Evolutionary conservation across 1,140 invertebrate species (phyloP).

Genomic region (Drosophila seguyi): DNA sequence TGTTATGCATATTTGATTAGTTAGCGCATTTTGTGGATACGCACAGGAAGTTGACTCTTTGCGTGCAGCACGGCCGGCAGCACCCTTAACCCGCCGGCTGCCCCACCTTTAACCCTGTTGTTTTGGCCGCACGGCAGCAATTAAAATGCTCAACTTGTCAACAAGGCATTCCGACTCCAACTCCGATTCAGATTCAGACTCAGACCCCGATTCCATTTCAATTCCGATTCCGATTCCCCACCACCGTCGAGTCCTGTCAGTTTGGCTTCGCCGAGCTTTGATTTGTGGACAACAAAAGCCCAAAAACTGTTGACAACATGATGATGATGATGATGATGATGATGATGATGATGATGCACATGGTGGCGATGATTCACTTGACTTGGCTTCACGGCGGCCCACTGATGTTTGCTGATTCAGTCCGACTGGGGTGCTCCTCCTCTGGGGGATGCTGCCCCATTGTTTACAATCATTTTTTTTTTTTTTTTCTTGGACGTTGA

Average conservation of each 20-base stretch:
- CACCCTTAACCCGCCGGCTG: slow-evolving; percentile 13
- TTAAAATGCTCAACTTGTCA: slow-evolving; percentile 83
- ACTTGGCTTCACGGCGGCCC: neutral
- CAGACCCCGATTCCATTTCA: neutral
- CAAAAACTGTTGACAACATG: slow-evolving; percentile 63
- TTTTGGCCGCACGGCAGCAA: slow-evolving; percentile 76
- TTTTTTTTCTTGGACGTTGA: too few relatives aligned
- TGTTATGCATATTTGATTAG: slow-evolving; percentile 83
- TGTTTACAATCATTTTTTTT: too few relatives aligned
- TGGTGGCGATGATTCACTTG: slow-evolving; percentile 34
- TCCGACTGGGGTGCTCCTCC: neutral
- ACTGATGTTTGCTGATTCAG: slow-evolving; percentile 11
- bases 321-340: slow-evolving; percentile 16
- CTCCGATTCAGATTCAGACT: neutral
- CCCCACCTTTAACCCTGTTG: slow-evolving; percentile 36
- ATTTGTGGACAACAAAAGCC: slow-evolving; percentile 76
- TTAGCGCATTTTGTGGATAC: slow-evolving; percentile 81
- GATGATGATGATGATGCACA: slow-evolving; percentile 13
- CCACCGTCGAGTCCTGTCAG: neutral
- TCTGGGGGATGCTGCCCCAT: neutral
- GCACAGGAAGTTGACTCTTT: slow-evolving; percentile 81
- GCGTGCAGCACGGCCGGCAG: slow-evolving; percentile 53
- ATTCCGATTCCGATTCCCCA: neutral
- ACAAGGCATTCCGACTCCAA: slow-evolving; percentile 53
- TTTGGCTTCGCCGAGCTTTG: slow-evolving; percentile 39